These are phyloP conservation scores for Leptinotarsa peninsularis DNA, from an alignment of 2,888 invertebrate species.

Conservation along the genomic window DNA sequence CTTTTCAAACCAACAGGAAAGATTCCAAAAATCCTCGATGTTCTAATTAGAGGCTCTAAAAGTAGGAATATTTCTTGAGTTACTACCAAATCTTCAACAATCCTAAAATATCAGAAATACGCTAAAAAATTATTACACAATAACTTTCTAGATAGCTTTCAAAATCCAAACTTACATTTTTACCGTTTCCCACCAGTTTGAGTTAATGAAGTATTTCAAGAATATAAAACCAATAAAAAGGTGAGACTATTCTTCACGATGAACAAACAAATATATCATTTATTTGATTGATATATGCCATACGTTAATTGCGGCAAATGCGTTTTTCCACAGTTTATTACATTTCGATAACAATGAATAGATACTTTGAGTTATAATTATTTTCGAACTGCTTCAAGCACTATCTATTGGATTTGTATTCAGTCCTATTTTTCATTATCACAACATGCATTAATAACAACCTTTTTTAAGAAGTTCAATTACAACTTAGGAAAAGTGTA, in stretches of 20 bases:
- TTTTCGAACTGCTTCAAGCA: too few species aligned
- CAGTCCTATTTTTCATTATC: too few species aligned
- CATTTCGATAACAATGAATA: neutral
- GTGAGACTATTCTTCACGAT: neutral
- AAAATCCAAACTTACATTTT: neutral
- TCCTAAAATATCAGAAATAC: conserved; percentile 22
- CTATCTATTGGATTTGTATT: too few species aligned
- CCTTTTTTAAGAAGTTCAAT: too few species aligned
- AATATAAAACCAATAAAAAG: neutral
- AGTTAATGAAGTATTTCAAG: neutral
- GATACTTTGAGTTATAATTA: too few species aligned
- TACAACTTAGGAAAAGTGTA: too few species aligned
- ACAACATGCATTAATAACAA: too few species aligned
- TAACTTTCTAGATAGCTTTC: neutral
- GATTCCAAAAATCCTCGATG: conserved; percentile 49
- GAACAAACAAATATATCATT: conserved; percentile 1
- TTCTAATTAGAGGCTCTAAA: conserved; percentile 46
- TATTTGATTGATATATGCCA: conserved; percentile 7
- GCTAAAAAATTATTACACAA: neutral
- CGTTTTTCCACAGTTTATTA: neutral
- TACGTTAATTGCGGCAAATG: neutral
- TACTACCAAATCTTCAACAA: conserved; percentile 35
- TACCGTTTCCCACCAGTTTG: neutral
- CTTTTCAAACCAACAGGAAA: conserved; percentile 49
- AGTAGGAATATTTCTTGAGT: conserved; percentile 41